phyloP scores from a whole-genome alignment of 2,113 vertebrate species.

The Miniopterus natalensis region DNA sequence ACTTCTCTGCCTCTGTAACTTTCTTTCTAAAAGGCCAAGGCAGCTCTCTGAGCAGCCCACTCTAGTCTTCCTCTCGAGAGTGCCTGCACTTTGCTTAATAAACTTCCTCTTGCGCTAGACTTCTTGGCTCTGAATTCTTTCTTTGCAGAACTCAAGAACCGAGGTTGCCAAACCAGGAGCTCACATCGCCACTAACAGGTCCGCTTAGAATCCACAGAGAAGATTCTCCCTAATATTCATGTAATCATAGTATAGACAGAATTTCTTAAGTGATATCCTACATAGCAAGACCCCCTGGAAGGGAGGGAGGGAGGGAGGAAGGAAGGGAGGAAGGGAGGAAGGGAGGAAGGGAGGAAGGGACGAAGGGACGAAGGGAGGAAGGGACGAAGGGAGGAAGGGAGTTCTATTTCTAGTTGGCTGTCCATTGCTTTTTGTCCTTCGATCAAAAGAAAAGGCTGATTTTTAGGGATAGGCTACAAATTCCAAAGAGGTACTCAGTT shows the following conservation, averaged over 20 bases:
- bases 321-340: too few relatives aligned
- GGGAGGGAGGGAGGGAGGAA: too few relatives aligned
- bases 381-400: background rate
- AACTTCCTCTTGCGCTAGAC: background rate
- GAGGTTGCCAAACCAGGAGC: background rate
- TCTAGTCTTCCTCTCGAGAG: background rate
- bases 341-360: too few relatives aligned
- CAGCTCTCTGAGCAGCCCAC: background rate
- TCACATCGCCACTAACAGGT: background rate
- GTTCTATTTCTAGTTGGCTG: background rate
- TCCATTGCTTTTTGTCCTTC: background rate
- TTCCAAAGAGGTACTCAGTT: background rate
- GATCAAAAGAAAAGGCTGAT: background rate
- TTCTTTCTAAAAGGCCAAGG: background rate
- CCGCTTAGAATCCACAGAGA: background rate
- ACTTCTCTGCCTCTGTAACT: background rate
- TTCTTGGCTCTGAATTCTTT: background rate
- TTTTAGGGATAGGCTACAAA: background rate
- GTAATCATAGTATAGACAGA: background rate
- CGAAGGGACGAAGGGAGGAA: too few relatives aligned
- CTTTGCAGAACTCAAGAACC: background rate
- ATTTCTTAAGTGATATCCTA: background rate
- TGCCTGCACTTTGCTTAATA: background rate
- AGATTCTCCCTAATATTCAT: background rate
- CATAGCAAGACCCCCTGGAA: background rate